These are phyloP conservation scores for Salarias fasciatus DNA, from an alignment of 2,797 vertebrate species.

Conservation along the genomic window DNA sequence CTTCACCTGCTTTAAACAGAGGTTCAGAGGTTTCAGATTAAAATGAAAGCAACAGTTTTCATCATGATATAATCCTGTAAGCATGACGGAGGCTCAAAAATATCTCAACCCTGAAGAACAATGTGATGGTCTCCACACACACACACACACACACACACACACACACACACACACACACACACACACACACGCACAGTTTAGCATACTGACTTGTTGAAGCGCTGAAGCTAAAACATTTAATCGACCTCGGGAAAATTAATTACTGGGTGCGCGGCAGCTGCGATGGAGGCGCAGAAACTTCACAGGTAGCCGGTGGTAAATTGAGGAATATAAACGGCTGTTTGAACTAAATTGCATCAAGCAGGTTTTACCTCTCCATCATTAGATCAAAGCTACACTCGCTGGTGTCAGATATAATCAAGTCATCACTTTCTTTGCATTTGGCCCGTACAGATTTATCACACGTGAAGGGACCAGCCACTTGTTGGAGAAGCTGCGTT, in stretches of 20 bases:
- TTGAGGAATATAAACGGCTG: slow-evolving; percentile 56
- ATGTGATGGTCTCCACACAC: too few species aligned
- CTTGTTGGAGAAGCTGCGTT: slow-evolving; percentile 10
- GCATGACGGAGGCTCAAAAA: slow-evolving; percentile 13
- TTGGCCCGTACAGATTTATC: slow-evolving; percentile 28
- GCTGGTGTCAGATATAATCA: slow-evolving; percentile 47
- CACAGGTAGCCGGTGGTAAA: slow-evolving; percentile 37
- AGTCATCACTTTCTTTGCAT: slow-evolving; percentile 37
- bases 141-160: too few species aligned
- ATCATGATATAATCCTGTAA: slow-evolving; percentile 13
- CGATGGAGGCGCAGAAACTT: slow-evolving; percentile 30
- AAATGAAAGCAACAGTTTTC: slow-evolving; percentile 26
- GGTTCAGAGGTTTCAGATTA: slow-evolving; percentile 17
- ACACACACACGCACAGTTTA: background rate
- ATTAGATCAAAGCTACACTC: slow-evolving; percentile 42
- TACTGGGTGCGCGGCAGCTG: slow-evolving; percentile 25
- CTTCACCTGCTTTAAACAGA: slow-evolving; percentile 26
- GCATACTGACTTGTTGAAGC: slow-evolving; percentile 23
- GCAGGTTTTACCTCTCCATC: slow-evolving; percentile 38
- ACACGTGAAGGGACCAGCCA: slow-evolving; percentile 18
- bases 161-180: background rate
- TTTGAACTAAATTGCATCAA: slow-evolving; percentile 47
- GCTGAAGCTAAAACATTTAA: slow-evolving; percentile 30
- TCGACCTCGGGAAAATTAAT: slow-evolving; percentile 40
- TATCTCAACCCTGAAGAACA: background rate